These are phyloP conservation scores for Catonia carolina DNA, from an alignment of 2,888 invertebrate species.

Conservation along the genomic window DNA sequence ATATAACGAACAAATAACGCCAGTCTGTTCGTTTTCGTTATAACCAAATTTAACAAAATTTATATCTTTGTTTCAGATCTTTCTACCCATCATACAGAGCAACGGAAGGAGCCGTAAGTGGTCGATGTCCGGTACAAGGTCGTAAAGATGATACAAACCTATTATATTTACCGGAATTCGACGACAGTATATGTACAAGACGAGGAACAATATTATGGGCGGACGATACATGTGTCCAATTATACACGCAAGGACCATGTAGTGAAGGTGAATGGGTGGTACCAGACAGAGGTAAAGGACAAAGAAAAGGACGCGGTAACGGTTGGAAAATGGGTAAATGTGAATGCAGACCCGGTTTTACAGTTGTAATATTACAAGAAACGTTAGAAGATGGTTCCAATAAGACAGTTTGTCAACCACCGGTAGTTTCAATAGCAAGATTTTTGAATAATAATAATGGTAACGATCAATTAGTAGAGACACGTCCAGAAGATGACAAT, in stretches of 20 bases:
- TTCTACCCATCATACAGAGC: conserved; percentile 29
- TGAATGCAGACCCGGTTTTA: conserved; percentile 64
- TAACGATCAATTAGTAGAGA: too few relatives aligned
- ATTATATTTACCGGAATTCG: conserved; percentile 21
- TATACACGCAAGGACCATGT: conserved; percentile 74
- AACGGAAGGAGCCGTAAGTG: conserved; percentile 24
- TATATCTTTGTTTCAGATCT: conserved; percentile 21
- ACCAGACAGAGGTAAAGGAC: conserved; percentile 45
- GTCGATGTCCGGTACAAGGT: conserved; percentile 30
- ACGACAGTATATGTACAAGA: conserved; percentile 27
- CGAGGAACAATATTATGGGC: conserved; percentile 47
- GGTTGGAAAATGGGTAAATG: conserved; percentile 49
- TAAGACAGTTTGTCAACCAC: conserved; percentile 50
- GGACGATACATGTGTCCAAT: conserved; percentile 63
- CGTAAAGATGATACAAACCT: conserved; percentile 32
- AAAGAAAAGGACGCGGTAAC: conserved; percentile 33
- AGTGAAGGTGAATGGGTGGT: conserved; percentile 62
- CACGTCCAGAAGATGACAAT: too few relatives aligned
- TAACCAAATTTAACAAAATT: too few relatives aligned
- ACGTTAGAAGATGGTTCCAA: conserved; percentile 41
- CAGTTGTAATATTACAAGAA: conserved; percentile 39
- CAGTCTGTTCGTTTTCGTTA: too few relatives aligned
- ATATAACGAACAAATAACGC: too few relatives aligned
- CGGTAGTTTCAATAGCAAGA: conserved; percentile 56
- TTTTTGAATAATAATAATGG: conserved; percentile 50